These are phyloP conservation scores for Montipora foliosa DNA, from an alignment of 64 coral and sea anemone genomes.

Conservation along the genomic window DNA sequence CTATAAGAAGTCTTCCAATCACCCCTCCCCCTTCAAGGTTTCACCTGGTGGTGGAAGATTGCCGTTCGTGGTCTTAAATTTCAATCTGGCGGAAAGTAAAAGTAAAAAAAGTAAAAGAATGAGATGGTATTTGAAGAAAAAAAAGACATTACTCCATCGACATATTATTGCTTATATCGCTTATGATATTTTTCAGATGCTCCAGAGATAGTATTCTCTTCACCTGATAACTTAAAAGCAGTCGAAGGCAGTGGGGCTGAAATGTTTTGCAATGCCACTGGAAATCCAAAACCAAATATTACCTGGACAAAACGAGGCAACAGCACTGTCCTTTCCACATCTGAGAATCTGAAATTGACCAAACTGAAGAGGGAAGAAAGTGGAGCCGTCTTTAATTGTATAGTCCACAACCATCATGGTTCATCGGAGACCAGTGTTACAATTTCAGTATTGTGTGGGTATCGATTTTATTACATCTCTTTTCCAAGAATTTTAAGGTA, in stretches of 20 bases:
- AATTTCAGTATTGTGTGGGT: background rate
- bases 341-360: background rate
- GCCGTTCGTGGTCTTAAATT: too few relatives aligned
- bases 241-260: background rate
- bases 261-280: background rate
- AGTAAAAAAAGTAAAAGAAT: too few relatives aligned
- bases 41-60: too few relatives aligned
- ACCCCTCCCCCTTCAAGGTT: too few relatives aligned
- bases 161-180: background rate
- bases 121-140: too few relatives aligned
- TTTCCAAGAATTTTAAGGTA: too few relatives aligned
- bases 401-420: background rate
- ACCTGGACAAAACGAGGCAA: background rate
- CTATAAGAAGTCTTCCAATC: too few relatives aligned
- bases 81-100: too few relatives aligned
- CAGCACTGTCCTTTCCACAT: background rate
- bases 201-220: background rate
- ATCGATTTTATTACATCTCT: background rate
- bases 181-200: background rate
- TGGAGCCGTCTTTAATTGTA: background rate
- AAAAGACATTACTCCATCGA: background rate
- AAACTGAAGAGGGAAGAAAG: background rate
- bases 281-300: background rate
- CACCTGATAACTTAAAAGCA: background rate
- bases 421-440: background rate